Evolutionary conservation across 1,140 invertebrate species (phyloP).

Genomic region (Lerema accius): DNA sequence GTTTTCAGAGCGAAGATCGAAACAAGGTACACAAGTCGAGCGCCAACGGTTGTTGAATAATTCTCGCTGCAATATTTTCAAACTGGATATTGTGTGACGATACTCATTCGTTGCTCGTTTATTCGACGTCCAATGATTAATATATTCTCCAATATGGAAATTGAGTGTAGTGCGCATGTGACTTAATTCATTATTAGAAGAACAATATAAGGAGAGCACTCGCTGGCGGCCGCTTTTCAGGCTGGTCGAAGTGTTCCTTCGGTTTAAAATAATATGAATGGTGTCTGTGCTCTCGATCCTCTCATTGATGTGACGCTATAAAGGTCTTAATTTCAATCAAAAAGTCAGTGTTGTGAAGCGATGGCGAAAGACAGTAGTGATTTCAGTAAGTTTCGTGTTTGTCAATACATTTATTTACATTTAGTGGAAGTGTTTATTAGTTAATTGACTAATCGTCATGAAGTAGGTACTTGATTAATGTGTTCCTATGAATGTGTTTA

Average conservation of each 20-base stretch:
- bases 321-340: constrained; percentile 21
- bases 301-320: constrained; percentile 26
- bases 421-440: too few relatives aligned
- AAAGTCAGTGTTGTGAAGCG: constrained; percentile 12
- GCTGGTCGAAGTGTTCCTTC: constrained; percentile 12
- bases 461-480: too few relatives aligned
- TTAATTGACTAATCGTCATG: too few relatives aligned
- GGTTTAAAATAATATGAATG: constrained; percentile 20
- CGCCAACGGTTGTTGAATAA: constrained; percentile 61
- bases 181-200: constrained; percentile 66
- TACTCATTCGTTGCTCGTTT: constrained; percentile 39
- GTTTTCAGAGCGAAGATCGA: constrained; percentile 29
- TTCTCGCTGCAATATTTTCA: constrained; percentile 61
- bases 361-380: constrained; percentile 18
- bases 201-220: constrained; percentile 58
- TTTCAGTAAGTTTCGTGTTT: constrained; percentile 16
- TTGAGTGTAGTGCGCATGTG: constrained; percentile 70
- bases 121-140: constrained; percentile 64
- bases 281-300: constrained; percentile 4
- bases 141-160: constrained; percentile 72
- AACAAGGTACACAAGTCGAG: constrained; percentile 35
- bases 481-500: too few relatives aligned
- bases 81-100: constrained; percentile 54
- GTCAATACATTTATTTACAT: not conserved
- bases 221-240: constrained; percentile 27